phyloP scores from a whole-genome alignment of 2,888 invertebrate genomes.

The Ectropis crepuscularia region DNA sequence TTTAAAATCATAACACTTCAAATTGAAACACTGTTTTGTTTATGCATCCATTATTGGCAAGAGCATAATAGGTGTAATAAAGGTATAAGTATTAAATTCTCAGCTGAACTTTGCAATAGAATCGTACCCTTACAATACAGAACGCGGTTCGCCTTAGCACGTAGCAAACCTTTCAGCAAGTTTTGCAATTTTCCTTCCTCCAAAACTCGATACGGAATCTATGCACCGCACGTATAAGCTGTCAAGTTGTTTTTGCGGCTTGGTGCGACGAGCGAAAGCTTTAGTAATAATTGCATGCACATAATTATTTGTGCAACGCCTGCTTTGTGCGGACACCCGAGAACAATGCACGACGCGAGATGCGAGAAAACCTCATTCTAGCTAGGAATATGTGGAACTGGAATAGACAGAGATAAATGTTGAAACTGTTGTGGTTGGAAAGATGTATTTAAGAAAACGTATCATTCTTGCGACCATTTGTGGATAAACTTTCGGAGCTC shows the following conservation, averaged over 20 bases:
- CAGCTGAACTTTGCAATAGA: no score
- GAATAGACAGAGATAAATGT: slow-evolving; percentile 46
- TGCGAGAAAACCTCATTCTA: slow-evolving; percentile 49
- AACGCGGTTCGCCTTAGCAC: no score
- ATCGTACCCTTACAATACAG: no score
- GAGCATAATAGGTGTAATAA: no score
- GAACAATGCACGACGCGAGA: slow-evolving; percentile 63
- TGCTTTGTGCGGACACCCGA: slow-evolving; percentile 71
- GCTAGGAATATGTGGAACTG: slow-evolving; percentile 44
- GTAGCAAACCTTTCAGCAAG: no score
- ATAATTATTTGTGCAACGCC: slow-evolving; percentile 81
- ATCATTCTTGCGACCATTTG: no score
- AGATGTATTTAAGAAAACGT: not conserved
- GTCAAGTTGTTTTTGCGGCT: slow-evolving; percentile 36
- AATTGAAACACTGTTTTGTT: no score
- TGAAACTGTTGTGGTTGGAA: not conserved
- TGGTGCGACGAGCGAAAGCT: slow-evolving; percentile 59
- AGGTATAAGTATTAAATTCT: no score
- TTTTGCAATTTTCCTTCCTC: not conserved
- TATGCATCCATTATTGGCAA: no score
- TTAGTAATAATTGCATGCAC: slow-evolving; percentile 82
- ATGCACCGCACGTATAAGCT: slow-evolving; percentile 32
- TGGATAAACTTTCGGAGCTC: no score
- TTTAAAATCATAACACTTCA: no score
- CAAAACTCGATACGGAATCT: slow-evolving; percentile 21